Conservation (phyloP, 1,140 invertebrate genomes). For the Achroia grisella region DNA sequence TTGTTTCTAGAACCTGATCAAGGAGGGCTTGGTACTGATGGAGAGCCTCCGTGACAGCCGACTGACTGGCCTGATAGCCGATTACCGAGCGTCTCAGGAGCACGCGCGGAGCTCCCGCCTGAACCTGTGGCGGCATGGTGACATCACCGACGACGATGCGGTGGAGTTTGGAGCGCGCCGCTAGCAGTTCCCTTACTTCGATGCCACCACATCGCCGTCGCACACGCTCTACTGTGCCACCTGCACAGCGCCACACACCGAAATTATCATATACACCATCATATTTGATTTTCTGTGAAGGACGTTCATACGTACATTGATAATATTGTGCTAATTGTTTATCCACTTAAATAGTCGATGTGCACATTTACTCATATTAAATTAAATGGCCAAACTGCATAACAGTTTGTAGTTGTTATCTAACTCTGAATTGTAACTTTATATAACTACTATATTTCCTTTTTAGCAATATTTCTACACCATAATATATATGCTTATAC, state of each 20-base stretch:
- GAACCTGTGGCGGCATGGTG: conserved; percentile 96
- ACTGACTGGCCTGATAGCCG: conserved; percentile 85
- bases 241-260: conserved; percentile 32
- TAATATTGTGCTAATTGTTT: too few relatives aligned
- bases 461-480: too few relatives aligned
- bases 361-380: too few relatives aligned
- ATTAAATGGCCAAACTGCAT: too few relatives aligned
- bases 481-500: too few relatives aligned
- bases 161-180: conserved; percentile 82
- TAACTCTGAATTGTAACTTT: too few relatives aligned
- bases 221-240: conserved; percentile 40
- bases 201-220: conserved; percentile 42
- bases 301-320: background rate
- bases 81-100: conserved; percentile 90
- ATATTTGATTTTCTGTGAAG: conserved; percentile 41
- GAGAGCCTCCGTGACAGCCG: conserved; percentile 87
- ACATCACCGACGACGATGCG: conserved; percentile 96
- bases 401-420: too few relatives aligned
- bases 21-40: conserved; percentile 88
- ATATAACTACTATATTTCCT: too few relatives aligned
- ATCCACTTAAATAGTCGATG: too few relatives aligned
- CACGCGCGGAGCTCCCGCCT: conserved; percentile 87
- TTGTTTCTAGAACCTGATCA: conserved; percentile 77
- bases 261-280: conserved; percentile 31
- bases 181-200: conserved; percentile 38